Evolutionary conservation across 2,888 invertebrate genomes (phyloP), one percentile per base, ranked within the genome.

Genomic region (Carabus problematicus): DNA sequence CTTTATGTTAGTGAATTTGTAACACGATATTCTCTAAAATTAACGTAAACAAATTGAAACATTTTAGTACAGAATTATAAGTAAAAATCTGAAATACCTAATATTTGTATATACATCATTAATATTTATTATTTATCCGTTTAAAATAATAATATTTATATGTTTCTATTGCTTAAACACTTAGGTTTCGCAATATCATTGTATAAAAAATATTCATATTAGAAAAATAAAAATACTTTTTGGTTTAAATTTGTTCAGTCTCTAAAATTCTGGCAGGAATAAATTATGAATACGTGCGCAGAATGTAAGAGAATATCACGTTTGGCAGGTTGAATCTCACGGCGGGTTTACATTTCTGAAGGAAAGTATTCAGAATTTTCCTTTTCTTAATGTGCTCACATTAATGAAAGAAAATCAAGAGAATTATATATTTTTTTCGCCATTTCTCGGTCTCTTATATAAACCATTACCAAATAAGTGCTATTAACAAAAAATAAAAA

Each of bases 261-360:
- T 14, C 16, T 1, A 3, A 54, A 16, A 14, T 42, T 8, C 43
- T 60, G 42, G 43, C 42, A 16, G 39, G 54, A 40, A 52, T 52
- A 41, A 63, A 63, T 54, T 63, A 54, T 41, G 42, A 52, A 41
- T 63, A 63, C 54, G 54, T 63, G 54, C n/a, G 42, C 19, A 16
- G 43, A 43, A 59, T 56, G 6, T 1, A 56, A 12, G n/a, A 55
- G 19, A 56, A 39, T 3, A 56, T n/a, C 39, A 18, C 39, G 1
- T 56, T 29, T 56, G 1, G 3, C 12, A 56, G 56, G 29, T 56
- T 12, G 56, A 56, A 56, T 56, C 18, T 29, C 19, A 29, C 8
- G 55, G n/a, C 8, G 12, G 56, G 29, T 18, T 16, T 56, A 56
- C 12, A 56, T 56, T 40, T 19, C 29, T 4, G 3, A 19, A 12